Evolutionary conservation across 2,113 vertebrate genomes (phyloP).

Genomic region (Probosciger aterrimus): DNA sequence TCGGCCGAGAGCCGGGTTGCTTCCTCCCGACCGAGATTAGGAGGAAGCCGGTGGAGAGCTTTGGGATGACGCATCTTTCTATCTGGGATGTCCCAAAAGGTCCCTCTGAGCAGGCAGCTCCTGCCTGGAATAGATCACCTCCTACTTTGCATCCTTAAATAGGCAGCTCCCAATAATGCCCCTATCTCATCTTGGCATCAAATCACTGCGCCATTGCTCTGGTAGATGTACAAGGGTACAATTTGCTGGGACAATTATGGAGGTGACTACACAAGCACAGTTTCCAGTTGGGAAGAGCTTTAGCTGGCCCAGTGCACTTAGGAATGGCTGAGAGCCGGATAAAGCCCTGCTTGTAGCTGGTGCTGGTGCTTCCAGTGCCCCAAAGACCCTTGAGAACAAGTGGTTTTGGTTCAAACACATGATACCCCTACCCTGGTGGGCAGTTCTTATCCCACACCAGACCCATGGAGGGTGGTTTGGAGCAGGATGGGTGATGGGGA

Average conservation of each 20-base stretch:
- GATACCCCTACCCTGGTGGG: rapidly evolving
- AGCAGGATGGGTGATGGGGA: neutral
- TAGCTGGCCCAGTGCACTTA: rapidly evolving
- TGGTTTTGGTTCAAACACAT: neutral
- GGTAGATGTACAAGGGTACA: neutral
- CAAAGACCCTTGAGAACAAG: neutral
- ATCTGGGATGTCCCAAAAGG: neutral
- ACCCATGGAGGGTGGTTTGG: rapidly evolving
- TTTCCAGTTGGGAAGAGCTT: neutral
- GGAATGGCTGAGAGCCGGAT: neutral
- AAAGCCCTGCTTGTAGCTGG: rapidly evolving
- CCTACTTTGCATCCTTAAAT: neutral
- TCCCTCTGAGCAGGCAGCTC: neutral
- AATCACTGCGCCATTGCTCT: rapidly evolving
- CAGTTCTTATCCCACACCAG: neutral
- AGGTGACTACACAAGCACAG: neutral
- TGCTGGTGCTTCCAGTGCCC: neutral
- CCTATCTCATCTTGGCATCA: neutral
- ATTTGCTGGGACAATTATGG: neutral
- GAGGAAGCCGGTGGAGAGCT: neutral
- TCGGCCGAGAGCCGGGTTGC: neutral
- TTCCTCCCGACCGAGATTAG: neutral
- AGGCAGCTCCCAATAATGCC: neutral
- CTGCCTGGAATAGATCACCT: neutral
- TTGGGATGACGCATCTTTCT: neutral